A percentile compares a stretch with the other conserved stretches of the same genome.
Evolutionary conservation across 1,140 invertebrate species (phyloP).

Genomic region (Drosophila malerkotliana): DNA sequence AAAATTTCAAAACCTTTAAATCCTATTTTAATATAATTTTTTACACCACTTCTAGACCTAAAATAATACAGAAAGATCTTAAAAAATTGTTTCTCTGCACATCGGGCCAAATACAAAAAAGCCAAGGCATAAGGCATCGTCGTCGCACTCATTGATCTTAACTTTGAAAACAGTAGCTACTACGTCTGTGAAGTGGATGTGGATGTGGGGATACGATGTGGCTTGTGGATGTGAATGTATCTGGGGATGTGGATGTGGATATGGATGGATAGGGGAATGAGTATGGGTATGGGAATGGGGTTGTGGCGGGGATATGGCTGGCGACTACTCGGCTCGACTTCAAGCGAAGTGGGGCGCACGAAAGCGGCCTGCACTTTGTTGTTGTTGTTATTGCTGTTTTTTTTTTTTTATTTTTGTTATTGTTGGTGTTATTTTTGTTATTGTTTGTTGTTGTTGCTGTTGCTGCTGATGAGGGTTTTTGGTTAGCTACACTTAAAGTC

Average conservation of each 20-base stretch:
- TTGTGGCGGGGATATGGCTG: constrained; percentile 8
- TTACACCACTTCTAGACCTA: neutral
- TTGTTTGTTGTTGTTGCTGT: constrained; percentile 27
- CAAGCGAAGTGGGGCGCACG: constrained; percentile 61
- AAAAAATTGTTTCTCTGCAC: constrained; percentile 21
- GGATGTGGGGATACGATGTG: constrained; percentile 8
- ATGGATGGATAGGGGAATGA: constrained; percentile 2
- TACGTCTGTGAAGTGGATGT: constrained; percentile 50
- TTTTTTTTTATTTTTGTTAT: neutral
- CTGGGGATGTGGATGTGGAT: constrained; percentile 8
- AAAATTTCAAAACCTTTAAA: no score
- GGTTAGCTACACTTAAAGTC: constrained; percentile 75
- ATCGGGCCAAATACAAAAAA: constrained; percentile 46
- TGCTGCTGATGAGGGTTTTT: constrained; percentile 74
- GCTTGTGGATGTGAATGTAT: constrained; percentile 15
- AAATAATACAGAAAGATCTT: neutral
- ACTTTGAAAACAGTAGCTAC: constrained; percentile 83
- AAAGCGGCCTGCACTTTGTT: constrained; percentile 77
- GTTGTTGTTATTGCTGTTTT: constrained; percentile 34
- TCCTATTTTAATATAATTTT: neutral
- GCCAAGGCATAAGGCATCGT: constrained; percentile 50
- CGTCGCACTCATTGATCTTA: constrained; percentile 82
- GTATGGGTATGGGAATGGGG: constrained; percentile 18
- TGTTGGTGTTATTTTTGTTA: neutral
- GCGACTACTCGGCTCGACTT: constrained; percentile 42